These are phyloP conservation scores for Siderastrea radians DNA, from an alignment of 92 coral and sea anemone species.

Conservation along the genomic window DNA sequence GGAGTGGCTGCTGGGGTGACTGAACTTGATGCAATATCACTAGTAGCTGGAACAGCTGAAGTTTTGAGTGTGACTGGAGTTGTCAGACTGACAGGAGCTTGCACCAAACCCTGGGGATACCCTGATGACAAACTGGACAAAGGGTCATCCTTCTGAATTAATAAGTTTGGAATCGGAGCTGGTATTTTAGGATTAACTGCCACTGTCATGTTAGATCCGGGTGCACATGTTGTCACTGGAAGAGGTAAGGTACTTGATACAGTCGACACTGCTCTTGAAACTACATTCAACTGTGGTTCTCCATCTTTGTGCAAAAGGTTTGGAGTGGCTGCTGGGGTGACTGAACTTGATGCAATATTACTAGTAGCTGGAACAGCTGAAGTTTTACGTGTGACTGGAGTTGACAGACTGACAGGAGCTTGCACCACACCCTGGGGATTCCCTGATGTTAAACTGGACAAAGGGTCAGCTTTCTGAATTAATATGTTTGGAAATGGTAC, in stretches of 20 bases:
- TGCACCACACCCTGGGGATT: neutral
- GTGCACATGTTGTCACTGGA: neutral
- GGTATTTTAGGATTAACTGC: neutral
- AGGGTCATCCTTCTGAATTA: neutral
- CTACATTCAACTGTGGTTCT: neutral
- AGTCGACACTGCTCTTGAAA: neutral
- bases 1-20: neutral
- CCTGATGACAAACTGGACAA: neutral
- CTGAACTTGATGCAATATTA: neutral
- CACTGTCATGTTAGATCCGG: neutral
- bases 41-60: neutral
- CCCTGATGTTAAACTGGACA: neutral
- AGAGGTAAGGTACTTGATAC: neutral
- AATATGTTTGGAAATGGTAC: neutral
- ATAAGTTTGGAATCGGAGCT: neutral
- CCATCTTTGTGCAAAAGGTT: neutral
- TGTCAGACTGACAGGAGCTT: neutral
- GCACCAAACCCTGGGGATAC: neutral
- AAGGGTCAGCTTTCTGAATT: neutral
- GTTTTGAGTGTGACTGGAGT: neutral
- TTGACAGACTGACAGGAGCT: neutral
- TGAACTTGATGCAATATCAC: neutral
- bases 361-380: neutral
- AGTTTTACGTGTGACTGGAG: neutral
- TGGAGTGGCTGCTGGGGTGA: neutral